Evolutionary conservation across 2,797 vertebrate genomes (phyloP), one percentile per base, ranked within the genome.

Genomic region (Sphaeramia orbicularis): DNA sequence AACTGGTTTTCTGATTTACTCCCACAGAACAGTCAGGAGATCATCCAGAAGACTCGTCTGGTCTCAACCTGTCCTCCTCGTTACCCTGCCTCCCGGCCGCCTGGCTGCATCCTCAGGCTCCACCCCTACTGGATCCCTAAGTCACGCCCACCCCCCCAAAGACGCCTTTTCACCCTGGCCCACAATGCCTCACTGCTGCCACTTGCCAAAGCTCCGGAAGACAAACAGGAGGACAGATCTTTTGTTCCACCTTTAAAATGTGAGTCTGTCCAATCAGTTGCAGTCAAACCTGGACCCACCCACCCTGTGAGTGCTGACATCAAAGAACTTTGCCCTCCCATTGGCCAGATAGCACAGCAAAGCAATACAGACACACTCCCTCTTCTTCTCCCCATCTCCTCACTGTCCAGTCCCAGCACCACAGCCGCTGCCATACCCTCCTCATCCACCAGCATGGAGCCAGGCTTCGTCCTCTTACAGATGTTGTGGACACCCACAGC

Each of bases 11-110:
- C 14, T 63, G 7, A 40, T 63, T 83, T n/a, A 78, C 15, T n/a
- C 54, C 73, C 78, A 37, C 88, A 95, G 94, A 95, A 94, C 82
- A 95, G 93, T 74, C 89, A 88, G 37, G 78, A 71, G 30, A 70
- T 79, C 53, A 92, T 95, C 67, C 87, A 92, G 72, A 91, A 75
- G 63, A 81, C 85, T 9, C 67, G 67, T 7, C 64, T 60, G 43
- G 32, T 40, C 43, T 74, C 70, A 19, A 60, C 51, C 45, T 32
- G 32, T 18, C 51, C 66, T 0, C 53, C 66, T 1, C 2, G 0
- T 10, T 95, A 92, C 70, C 86, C 92, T 0, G 16, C 27, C 5
- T 83, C 63, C 11, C 89, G 91, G n/a, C 94, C 94, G 2, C 48
- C 57, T 6, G 86, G 83, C 10, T 81, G 92, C 63, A 83, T 52